Base-by-base conservation (phyloP, 2,113 vertebrate species). In the Cochlearius cochlearius region DNA sequence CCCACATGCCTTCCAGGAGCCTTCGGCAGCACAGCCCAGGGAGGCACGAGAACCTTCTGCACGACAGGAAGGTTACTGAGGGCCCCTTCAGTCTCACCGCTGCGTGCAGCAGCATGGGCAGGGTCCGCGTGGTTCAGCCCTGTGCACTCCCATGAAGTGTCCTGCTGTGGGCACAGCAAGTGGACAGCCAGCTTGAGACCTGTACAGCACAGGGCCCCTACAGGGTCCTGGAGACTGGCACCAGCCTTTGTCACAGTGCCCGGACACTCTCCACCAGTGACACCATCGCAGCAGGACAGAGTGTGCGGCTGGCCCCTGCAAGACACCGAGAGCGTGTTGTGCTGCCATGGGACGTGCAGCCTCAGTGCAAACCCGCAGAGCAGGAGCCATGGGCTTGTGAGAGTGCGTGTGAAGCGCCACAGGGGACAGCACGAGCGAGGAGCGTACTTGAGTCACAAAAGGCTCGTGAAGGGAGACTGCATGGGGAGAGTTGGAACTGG, bases 401-500 rank as follows among this genome's bases (percentile, higher is more conserved):
- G 14, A 4, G 15, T 13, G 43, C 16, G 0, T 7, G 30, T 32
- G n/a, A 29, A 27, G 59, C 3, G 43, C 72, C 67, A 12, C 41
- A 3, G 3, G 15, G 58, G 41, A 12, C 41, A 9, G 29, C 2
- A 29, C 22, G 10, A 15, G 34, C 14, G 5, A 17, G 38, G 23
- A 29, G 67, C 12, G 66, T 17, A 4, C 2, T 23, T 19, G 36
- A 32, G 59, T 21, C 8, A 58, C 12, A 5, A 7, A 18, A 11
- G 32, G 7, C 5, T 21, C 11, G 13, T 10, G 59, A 50, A 25
- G 41, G 50, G 12, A 11, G 36, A 2, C 29, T 15, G 23, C 12
- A 5, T 1, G 56, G 32, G 6, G 10, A 11, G 0, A 22, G 21
- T 0, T 0, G 41, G 39, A 41, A 12, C 39, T 9, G 50, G 63